Evolutionary conservation across 2,113 vertebrate genomes (phyloP), one percentile per base, ranked within the genome.

Genomic region (Scatophagus argus): DNA sequence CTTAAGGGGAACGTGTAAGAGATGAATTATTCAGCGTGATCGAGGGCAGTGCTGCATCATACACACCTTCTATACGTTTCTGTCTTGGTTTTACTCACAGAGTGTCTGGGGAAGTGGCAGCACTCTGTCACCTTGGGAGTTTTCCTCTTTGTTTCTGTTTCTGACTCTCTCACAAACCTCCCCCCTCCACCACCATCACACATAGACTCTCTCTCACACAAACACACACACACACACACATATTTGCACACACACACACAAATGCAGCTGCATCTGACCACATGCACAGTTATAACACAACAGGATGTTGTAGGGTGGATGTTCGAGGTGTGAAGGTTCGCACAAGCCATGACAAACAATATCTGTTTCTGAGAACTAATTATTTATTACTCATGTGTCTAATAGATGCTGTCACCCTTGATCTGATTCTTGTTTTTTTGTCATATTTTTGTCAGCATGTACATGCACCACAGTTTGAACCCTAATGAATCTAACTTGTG

Each of bases 231-330:
- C 63, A 51, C 39, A 47, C 70, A 58, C 44, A 52, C 73, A 64
- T 59, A 80, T 44, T 65, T 65, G 55, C 38, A 58, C 25, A 64
- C 39, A 36, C 46, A 72, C 65, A 56, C 31, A 71, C 29, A 61
- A 8, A 54, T 19, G 66, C 84, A 89, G 88, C 88, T 89, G 87
- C 87, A 74, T 90, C 61, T 88, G 88, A 86, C 90, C 88, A 87
- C 92, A 89, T 71, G 77, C 79, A 67, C 71, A 71, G 72, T 86
- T 87, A 73, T 78, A 84, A 87, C 87, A 90, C 89, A 91, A 93
- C 92, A 92, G 92, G 92, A 92, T 91, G 92, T 88, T 81, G 65
- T 67, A 78, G 81, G 89, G 86, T 91, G 85, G 88, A 86, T 90
- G 83, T 88, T 55, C 71, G 86, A 89, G 86, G 92, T 92, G 88